These are phyloP conservation scores for Leuctra nigra DNA, from an alignment of 2,888 invertebrate species.

Conservation along the genomic window DNA sequence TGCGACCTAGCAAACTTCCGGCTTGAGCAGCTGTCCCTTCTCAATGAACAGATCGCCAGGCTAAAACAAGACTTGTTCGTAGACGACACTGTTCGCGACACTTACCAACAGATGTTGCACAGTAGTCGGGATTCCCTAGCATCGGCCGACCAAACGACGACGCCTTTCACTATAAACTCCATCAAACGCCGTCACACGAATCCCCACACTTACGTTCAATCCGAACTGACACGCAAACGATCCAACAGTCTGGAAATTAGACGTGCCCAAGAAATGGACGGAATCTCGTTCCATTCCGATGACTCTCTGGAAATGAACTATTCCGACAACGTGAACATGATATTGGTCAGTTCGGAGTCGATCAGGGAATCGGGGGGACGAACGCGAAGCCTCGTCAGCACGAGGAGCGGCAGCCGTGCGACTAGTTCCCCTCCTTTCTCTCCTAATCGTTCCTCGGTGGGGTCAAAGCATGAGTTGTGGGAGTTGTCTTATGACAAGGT, in stretches of 20 bases:
- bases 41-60: background rate
- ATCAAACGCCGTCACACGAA: background rate
- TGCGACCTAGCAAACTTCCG: constrained; percentile 7
- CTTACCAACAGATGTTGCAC: constrained; percentile 2
- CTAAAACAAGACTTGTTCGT: background rate
- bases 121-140: background rate
- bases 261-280: background rate
- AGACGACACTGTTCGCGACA: background rate
- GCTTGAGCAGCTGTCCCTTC: constrained; percentile 5
- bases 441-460: background rate
- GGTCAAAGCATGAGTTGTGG: constrained; percentile 15
- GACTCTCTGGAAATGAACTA: too few relatives aligned
- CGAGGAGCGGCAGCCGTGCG: too few relatives aligned
- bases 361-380: too few relatives aligned
- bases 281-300: background rate
- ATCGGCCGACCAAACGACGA: background rate
- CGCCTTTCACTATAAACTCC: background rate
- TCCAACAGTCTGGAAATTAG: constrained; percentile 2
- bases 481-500: constrained; percentile 13
- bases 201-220: background rate
- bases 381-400: too few relatives aligned
- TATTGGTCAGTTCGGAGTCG: too few relatives aligned
- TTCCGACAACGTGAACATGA: too few relatives aligned
- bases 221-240: background rate
- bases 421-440: constrained; percentile 10